phyloP scores from a whole-genome alignment of 2,797 vertebrate genomes.

The Neopelma chrysocephalum region DNA sequence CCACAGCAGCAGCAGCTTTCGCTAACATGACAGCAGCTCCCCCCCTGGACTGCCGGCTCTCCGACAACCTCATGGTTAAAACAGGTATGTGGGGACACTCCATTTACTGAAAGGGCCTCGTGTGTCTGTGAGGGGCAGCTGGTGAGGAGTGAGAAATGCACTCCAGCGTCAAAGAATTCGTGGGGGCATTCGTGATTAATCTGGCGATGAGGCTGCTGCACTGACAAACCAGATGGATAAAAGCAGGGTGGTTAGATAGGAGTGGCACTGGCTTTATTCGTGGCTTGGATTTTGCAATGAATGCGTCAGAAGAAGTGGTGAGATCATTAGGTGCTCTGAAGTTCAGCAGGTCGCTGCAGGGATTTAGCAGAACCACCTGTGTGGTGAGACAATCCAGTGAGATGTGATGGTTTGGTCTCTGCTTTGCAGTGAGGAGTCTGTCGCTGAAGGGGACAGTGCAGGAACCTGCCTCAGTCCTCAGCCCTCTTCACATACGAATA shows the following conservation, averaged over 20 bases:
- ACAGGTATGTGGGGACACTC: slow-evolving; percentile 80
- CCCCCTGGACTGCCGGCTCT: slow-evolving; percentile 88
- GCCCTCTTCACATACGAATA: neutral
- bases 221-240: fast-evolving
- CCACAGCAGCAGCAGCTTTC: slow-evolving; percentile 69
- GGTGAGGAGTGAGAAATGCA: neutral
- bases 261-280: neutral
- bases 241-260: neutral
- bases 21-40: slow-evolving; percentile 83
- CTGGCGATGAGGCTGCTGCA: neutral
- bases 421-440: neutral
- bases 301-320: fast-evolving
- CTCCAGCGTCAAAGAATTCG: fast-evolving
- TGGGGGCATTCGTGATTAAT: too few species aligned
- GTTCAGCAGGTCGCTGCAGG: neutral
- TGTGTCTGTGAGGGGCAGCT: neutral
- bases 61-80: slow-evolving; percentile 89
- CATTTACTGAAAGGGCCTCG: fast-evolving
- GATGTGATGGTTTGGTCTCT: neutral
- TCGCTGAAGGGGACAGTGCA: neutral
- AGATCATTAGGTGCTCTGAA: neutral
- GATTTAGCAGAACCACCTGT: neutral
- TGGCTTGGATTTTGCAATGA: neutral
- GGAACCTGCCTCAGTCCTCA: neutral
- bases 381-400: fast-evolving